Conservation (phyloP, 2,888 invertebrate species). For the Drosophila mimetica region DNA sequence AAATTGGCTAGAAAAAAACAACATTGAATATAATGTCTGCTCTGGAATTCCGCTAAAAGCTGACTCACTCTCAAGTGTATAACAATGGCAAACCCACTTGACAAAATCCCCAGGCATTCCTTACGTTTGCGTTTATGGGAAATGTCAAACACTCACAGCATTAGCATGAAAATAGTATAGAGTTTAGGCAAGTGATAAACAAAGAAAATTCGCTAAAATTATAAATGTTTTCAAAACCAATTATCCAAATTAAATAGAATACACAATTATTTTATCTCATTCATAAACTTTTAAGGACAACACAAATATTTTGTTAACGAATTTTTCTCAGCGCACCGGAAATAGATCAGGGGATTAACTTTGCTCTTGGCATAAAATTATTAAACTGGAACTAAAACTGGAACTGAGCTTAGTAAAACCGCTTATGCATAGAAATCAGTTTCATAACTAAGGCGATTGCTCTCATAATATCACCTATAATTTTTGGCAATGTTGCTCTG, state of each 20-base stretch:
- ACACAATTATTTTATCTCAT: not conserved
- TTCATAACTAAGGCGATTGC: not conserved
- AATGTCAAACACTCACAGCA: constrained; percentile 33
- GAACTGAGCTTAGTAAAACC: constrained; percentile 1
- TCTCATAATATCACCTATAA: not conserved
- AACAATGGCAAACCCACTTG: constrained; percentile 5
- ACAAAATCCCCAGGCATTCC: constrained; percentile 9
- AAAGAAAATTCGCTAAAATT: not conserved
- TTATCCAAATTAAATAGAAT: not conserved
- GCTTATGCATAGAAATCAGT: not conserved
- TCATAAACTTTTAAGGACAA: too few species aligned
- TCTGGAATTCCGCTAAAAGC: constrained; percentile 16
- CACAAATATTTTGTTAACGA: too few species aligned
- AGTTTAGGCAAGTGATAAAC: not conserved
- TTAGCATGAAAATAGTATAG: not conserved
- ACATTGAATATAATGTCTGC: constrained; percentile 16
- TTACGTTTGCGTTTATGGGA: constrained; percentile 8
- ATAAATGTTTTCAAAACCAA: not conserved
- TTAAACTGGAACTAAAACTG: constrained; percentile 23
- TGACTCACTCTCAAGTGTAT: constrained; percentile 24
- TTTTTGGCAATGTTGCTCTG: not conserved
- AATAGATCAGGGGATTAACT: constrained; percentile 25
- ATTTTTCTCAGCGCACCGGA: constrained; percentile 20
- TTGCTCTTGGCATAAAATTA: constrained; percentile 19
- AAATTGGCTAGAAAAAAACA: constrained; percentile 13